These are phyloP conservation scores for Oreortyx pictus DNA, from an alignment of 2,797 vertebrate species.

Conservation along the genomic window DNA sequence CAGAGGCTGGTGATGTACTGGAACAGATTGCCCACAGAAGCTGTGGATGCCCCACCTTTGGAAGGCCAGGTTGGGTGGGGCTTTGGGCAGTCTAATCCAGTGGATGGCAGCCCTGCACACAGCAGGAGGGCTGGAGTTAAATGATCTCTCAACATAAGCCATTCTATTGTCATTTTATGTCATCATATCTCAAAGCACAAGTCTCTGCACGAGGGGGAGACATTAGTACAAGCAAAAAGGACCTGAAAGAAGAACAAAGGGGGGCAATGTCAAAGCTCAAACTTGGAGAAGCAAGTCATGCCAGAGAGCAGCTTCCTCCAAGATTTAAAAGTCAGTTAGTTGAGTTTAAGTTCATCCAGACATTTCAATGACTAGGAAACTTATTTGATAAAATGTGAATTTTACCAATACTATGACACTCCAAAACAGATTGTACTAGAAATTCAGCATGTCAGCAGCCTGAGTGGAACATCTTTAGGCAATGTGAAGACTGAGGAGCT, in stretches of 20 bases:
- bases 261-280: neutral
- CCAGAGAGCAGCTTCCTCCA: neutral
- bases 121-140: neutral
- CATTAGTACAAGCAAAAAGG: neutral
- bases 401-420: neutral
- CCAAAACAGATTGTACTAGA: neutral
- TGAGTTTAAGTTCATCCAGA: neutral
- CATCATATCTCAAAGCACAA: neutral
- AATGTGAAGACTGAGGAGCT: neutral
- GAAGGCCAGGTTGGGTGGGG: neutral
- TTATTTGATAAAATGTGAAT: neutral
- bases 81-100: neutral
- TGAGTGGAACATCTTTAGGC: neutral
- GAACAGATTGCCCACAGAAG: neutral
- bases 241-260: neutral
- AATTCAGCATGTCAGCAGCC: neutral
- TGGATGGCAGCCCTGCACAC: neutral
- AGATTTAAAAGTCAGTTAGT: neutral
- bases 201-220: neutral
- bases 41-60: no score
- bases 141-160: neutral
- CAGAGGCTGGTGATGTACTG: neutral
- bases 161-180: neutral
- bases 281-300: neutral
- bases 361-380: neutral